Base-by-base conservation (phyloP, 2,888 invertebrate species). In the Orthosia incerta region DNA sequence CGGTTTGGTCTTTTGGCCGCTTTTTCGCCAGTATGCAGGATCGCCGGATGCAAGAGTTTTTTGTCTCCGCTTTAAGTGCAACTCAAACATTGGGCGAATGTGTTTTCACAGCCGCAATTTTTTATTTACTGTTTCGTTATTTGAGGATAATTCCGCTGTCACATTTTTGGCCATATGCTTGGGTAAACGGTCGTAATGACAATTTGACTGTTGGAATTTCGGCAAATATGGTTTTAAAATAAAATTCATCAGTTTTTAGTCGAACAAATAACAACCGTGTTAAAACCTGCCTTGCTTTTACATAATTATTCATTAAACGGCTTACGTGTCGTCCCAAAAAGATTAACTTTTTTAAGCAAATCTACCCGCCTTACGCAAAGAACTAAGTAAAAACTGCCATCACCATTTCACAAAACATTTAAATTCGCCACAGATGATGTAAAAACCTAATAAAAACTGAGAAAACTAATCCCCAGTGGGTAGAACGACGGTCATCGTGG, bases 1-100 rank as follows among this genome's bases (percentile, higher is more conserved):
- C 93, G 92, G 90, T 90, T 93, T 93, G 87, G 91, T 92, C 93
- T 94, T 83, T 93, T 93, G 91, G 88, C 93, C 93, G 91, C 90
- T 86, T 93, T 93, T 92, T 91, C 87, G 91, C 87, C 89, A 91
- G 90, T 89, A 89, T 91, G 93, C 88, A 92, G 93, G 92, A 93
- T 92, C 75, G 69, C 91, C 93, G 93, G 93, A 93, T 91, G 92
- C 89, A 79, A 74, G 76, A 77, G 79, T 91, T 94, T 95, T 94
- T 94, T 92, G 85, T 87, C 85, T 83, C 76, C 78, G 78, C 77
- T 88, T 90, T 93, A 94, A 95, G 93, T 92, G 93, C 91, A 91
- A 89, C 86, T 88, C 92, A 94, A 94, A 95, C 92, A 94, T 91
- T 89, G 89, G 80, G 76, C 66, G 84, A 86, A 78, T 61, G 87